Evolutionary conservation across 2,888 invertebrate genomes (phyloP), one percentile per base, ranked within the genome.

Genomic region (Caprella mutica): DNA sequence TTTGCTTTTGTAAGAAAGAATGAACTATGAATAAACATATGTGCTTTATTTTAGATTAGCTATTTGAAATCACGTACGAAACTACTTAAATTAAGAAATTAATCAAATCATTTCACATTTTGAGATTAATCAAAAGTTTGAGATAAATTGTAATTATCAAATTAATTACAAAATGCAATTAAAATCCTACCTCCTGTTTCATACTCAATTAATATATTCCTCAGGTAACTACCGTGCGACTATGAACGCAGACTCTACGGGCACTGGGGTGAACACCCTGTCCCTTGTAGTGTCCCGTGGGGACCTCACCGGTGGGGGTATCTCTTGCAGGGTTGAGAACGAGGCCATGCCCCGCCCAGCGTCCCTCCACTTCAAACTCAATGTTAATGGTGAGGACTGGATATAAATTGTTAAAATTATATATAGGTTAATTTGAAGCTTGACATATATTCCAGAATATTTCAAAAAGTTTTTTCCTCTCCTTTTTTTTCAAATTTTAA

Each of bases 281-380:
- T 76, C 79, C 30, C 73, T 86, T 65, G 80, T 79, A 5, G 77
- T 87, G 65, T 79, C 82, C 1, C 77, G 86, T 23, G 81, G 79
- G 33, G 86, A 87, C 74, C 73, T 88, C 57, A 21, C 3, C 9
- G 53, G 44, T 23, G 21, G 53, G 17, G 38, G 14, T 17, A 21
- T 59, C 44, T 38, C 38, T 26, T 62, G 62, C 40, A 43, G 58
- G 38, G 59, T 55, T 3, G 43, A 44, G 24, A 62, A 59, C 50
- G 58, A 48, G 2, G 62, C 62, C 24, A 55, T 62, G 51, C 21
- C 19, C 6, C 14, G 26, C 1, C 62, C 62, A 38, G 52, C 44
- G 29, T 24, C 17, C 9, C 48, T 55, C 26, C 56, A 40, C 27
- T 50, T 59, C 27, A 39, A 38, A 19, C n/a, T 62, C 26, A 52